Evolutionary conservation across 2,888 invertebrate genomes (phyloP).

Genomic region (Noctua janthina): DNA sequence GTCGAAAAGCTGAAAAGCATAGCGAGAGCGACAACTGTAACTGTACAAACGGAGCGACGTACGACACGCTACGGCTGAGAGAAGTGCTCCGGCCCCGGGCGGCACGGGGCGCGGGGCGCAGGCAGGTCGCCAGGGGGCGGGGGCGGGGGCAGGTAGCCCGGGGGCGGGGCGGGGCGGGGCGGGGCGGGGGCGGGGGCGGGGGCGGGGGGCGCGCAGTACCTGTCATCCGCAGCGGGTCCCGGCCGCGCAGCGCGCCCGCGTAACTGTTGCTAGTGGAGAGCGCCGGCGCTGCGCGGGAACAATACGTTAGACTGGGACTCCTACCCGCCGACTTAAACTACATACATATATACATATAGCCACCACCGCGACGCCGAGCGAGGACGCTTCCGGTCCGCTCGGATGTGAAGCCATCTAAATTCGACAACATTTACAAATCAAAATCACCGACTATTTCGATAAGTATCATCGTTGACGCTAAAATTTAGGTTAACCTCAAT

Average conservation of each 20-base stretch:
- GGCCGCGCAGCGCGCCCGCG: constrained; percentile 97
- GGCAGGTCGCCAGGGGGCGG: background rate
- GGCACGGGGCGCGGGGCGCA: background rate
- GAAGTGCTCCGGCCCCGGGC: constrained; percentile 20
- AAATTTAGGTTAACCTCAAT: background rate
- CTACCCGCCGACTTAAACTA: constrained; percentile 23
- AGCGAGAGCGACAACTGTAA: too few relatives aligned
- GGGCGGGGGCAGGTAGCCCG: background rate
- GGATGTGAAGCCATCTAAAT: background rate
- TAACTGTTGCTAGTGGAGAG: constrained; percentile 91
- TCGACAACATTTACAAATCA: background rate
- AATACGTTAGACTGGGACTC: constrained; percentile 64
- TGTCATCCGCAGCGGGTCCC: constrained; percentile 95
- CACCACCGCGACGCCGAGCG: constrained; percentile 21
- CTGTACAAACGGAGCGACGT: too few relatives aligned
- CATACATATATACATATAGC: constrained; percentile 36
- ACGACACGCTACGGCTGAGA: constrained; percentile 1
- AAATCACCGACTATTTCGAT: constrained; percentile 28
- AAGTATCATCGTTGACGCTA: constrained; percentile 32
- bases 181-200: constrained; percentile 29
- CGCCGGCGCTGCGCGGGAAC: constrained; percentile 71
- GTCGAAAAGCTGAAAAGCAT: too few relatives aligned
- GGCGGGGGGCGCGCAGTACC: constrained; percentile 91
- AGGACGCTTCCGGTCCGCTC: background rate
- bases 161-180: constrained; percentile 16